Conservation (phyloP, 64 coral and sea anemone species). For the Stichodactyla helianthus region DNA sequence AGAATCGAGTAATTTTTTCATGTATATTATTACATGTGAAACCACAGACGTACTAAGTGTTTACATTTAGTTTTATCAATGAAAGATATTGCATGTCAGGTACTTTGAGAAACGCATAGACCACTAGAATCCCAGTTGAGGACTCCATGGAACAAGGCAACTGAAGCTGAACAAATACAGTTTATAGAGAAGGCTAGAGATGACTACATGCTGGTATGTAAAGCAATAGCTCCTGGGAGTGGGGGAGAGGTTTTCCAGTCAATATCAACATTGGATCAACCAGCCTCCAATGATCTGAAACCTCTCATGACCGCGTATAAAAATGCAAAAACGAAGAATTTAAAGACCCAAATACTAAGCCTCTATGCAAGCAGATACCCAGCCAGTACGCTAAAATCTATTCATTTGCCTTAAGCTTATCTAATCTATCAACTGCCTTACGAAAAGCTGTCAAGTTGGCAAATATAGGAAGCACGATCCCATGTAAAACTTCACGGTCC, state of each 20-base stretch:
- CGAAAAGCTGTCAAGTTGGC: too few species aligned
- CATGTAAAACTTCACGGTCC: too few species aligned
- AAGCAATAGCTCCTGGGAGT: too few species aligned
- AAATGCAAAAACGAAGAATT: conserved; percentile 20
- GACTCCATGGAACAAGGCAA: conserved; percentile 20
- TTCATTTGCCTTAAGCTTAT: too few species aligned
- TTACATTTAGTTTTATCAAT: conserved; percentile 8
- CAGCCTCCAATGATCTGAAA: conserved; percentile 4
- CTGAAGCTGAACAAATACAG: background rate
- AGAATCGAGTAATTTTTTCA: too few species aligned
- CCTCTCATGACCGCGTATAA: background rate
- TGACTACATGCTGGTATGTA: background rate
- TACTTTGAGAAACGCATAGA: background rate
- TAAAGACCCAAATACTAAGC: conserved; percentile 26
- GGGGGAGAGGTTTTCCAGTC: too few species aligned
- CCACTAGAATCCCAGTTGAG: conserved; percentile 14
- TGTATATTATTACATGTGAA: too few species aligned
- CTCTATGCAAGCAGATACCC: background rate
- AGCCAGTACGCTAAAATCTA: too few species aligned
- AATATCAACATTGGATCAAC: background rate
- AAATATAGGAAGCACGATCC: too few species aligned
- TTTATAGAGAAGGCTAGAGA: conserved; percentile 22
- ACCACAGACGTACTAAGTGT: background rate
- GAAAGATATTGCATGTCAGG: background rate
- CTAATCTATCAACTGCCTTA: too few species aligned